A percentile compares a stretch with the other conserved stretches of the same genome.
Conservation (phyloP, 2,888 invertebrate species). For the Sipha maydis region DNA sequence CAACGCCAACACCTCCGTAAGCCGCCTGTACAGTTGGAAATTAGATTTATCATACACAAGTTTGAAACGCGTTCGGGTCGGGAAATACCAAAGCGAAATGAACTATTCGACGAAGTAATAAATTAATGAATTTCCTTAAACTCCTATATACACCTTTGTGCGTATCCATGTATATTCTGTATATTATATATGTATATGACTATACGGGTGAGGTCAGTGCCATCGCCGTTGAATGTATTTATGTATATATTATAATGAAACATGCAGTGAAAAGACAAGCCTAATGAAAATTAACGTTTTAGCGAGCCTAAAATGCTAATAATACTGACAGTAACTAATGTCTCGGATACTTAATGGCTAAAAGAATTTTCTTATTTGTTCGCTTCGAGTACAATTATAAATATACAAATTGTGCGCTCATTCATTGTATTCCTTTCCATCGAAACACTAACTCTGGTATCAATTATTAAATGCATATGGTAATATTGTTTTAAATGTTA, state of each 20-base stretch:
- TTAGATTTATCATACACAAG: not conserved
- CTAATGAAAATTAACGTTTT: not conserved
- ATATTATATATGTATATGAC: not conserved
- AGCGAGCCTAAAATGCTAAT: not conserved
- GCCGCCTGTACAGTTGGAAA: not conserved
- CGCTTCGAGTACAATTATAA: not conserved
- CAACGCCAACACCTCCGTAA: not conserved
- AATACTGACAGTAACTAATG: conserved; percentile 27
- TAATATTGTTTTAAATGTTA: too few species aligned
- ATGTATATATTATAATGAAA: not conserved
- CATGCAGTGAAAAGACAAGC: not conserved
- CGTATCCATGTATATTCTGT: not conserved
- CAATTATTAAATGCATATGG: too few species aligned
- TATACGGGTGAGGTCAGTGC: not conserved
- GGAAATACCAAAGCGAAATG: not conserved
- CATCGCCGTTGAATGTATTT: not conserved
- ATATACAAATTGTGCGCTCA: not conserved
- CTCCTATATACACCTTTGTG: not conserved
- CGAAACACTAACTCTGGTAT: not conserved
- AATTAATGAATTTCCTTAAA: not conserved
- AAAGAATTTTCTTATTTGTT: conserved; percentile 4
- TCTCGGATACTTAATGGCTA: not conserved
- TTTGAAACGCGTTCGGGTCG: not conserved
- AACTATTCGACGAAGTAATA: not conserved
- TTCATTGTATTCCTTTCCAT: not conserved